phyloP scores from a whole-genome alignment of 2,113 vertebrate genomes.

The Epinephelus moara region DNA sequence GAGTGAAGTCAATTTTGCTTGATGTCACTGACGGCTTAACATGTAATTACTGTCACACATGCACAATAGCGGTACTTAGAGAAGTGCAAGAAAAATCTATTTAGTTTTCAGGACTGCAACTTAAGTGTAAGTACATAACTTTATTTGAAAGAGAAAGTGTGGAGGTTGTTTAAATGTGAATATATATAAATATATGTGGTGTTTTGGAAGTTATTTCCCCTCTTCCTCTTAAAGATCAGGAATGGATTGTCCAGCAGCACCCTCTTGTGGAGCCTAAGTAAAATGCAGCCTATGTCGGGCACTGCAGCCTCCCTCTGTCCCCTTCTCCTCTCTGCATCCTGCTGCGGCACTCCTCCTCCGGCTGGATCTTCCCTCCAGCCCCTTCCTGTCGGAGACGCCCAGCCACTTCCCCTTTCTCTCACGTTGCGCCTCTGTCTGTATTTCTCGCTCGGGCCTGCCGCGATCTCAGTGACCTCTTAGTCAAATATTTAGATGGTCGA shows the following conservation, averaged over 20 bases:
- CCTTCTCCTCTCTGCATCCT: slow-evolving; percentile 51
- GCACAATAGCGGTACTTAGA: slow-evolving; percentile 75
- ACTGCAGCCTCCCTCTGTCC: slow-evolving; percentile 45
- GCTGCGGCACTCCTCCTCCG: slow-evolving; percentile 62
- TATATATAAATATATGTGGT: slow-evolving; percentile 49
- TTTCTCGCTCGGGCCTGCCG: slow-evolving; percentile 59
- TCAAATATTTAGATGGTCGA: slow-evolving; percentile 87
- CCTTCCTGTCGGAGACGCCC: slow-evolving; percentile 58
- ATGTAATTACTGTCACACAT: slow-evolving; percentile 81
- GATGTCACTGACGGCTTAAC: slow-evolving; percentile 77
- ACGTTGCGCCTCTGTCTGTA: slow-evolving; percentile 48
- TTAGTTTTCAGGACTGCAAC: slow-evolving; percentile 70
- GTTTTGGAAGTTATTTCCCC: slow-evolving; percentile 43
- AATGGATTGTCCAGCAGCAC: slow-evolving; percentile 95
- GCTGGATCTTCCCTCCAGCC: slow-evolving; percentile 49
- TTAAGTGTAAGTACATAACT: slow-evolving; percentile 72
- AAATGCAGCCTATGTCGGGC: slow-evolving; percentile 55
- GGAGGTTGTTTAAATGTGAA: slow-evolving; percentile 58
- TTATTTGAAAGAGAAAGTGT: slow-evolving; percentile 56
- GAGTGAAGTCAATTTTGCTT: slow-evolving; percentile 75
- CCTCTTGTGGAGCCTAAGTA: slow-evolving; percentile 92
- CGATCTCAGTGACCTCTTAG: slow-evolving; percentile 78
- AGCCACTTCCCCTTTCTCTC: slow-evolving; percentile 56
- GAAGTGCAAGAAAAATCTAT: slow-evolving; percentile 74
- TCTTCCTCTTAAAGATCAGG: slow-evolving; percentile 45